Percentiles rank a stretch among this genome's conserved stretches.
These are phyloP conservation scores for Pangasianodon gigas DNA, from an alignment of 2,113 vertebrate genomes.

Conservation along the genomic window DNA sequence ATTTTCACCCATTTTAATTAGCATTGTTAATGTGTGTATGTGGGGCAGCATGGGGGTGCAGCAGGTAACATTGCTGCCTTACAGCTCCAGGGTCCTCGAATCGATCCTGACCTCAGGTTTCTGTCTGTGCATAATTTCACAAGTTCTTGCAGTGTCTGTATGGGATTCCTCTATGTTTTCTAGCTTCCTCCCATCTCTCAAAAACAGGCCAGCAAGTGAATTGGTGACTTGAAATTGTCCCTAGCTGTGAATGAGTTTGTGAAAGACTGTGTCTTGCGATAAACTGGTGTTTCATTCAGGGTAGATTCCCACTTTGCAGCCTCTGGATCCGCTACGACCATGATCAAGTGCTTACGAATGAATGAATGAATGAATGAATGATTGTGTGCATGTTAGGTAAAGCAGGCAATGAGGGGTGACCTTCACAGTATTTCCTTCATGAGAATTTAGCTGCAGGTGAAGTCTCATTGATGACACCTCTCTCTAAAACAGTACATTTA, in stretches of 20 bases:
- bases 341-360: background rate
- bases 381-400: too few species aligned
- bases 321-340: background rate
- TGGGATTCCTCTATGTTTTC: background rate
- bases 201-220: background rate
- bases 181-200: background rate
- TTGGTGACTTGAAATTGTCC: background rate
- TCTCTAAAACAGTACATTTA: background rate
- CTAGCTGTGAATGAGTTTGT: background rate
- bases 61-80: too few species aligned
- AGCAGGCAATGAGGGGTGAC: background rate
- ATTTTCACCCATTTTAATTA: too few species aligned
- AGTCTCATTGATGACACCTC: background rate
- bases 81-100: too few species aligned
- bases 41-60: too few species aligned
- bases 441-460: background rate
- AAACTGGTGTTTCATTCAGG: background rate
- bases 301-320: background rate
- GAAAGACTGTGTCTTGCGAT: background rate
- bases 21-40: too few species aligned
- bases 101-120: background rate
- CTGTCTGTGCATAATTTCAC: background rate
- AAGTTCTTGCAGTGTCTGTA: background rate
- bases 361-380: background rate
- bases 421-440: background rate